Evolutionary conservation across 2,888 invertebrate genomes (phyloP).

Genomic region (Drosophila recens): DNA sequence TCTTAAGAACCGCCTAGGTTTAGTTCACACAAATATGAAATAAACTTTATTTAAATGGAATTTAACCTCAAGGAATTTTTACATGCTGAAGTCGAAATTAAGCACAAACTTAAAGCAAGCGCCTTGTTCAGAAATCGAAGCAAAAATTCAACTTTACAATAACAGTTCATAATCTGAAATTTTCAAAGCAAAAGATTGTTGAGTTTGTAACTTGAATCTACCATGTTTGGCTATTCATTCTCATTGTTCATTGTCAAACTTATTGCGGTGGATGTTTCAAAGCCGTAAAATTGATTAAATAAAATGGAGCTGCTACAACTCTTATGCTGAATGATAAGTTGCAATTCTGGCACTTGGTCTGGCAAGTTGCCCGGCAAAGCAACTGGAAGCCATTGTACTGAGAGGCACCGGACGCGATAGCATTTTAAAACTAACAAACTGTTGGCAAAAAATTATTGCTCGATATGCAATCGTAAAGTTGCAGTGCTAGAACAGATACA

Average conservation of each 20-base stretch:
- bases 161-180: slow-evolving; percentile 9
- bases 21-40: neutral
- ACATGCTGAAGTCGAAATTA: neutral
- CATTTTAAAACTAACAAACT: slow-evolving; percentile 42
- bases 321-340: slow-evolving; percentile 27
- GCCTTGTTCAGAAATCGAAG: neutral
- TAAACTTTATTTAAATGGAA: neutral
- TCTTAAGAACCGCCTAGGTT: too few relatives aligned
- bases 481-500: slow-evolving; percentile 9
- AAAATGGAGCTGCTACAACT: slow-evolving; percentile 48
- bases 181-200: neutral
- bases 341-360: slow-evolving; percentile 27
- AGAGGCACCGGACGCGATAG: slow-evolving; percentile 18
- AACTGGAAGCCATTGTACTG: slow-evolving; percentile 36
- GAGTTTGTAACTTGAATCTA: slow-evolving; percentile 9
- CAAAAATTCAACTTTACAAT: slow-evolving; percentile 4
- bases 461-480: slow-evolving; percentile 50
- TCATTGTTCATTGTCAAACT: slow-evolving; percentile 19
- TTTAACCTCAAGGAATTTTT: neutral
- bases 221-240: neutral
- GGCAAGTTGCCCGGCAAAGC: slow-evolving; percentile 32
- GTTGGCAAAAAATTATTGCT: slow-evolving; percentile 12
- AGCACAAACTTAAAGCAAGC: slow-evolving; percentile 1
- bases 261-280: slow-evolving; percentile 42
- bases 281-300: slow-evolving; percentile 47